Percentiles rank a stretch among this genome's conserved stretches.
These are phyloP conservation scores for Temnothorax curvispinosus DNA, from an alignment of 1,140 invertebrate genomes.

Conservation along the genomic window DNA sequence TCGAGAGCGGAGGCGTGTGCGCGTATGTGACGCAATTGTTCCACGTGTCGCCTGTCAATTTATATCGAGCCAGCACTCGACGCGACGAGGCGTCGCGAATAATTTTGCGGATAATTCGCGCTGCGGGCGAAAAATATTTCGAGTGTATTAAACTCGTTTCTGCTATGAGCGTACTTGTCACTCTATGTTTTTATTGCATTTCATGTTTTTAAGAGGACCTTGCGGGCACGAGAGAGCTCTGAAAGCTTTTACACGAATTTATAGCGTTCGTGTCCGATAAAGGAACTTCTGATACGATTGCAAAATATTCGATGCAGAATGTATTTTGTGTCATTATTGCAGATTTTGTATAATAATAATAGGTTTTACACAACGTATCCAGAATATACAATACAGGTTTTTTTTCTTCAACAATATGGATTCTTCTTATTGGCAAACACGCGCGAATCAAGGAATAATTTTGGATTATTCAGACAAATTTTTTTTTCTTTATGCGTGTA, in stretches of 20 bases:
- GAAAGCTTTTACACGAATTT: conserved; percentile 20
- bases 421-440: background rate
- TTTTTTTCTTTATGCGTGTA: background rate
- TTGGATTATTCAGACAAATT: background rate
- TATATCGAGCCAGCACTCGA: conserved; percentile 6
- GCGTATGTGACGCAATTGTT: conserved; percentile 53
- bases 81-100: conserved; percentile 23
- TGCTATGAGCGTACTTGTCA: background rate
- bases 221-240: background rate
- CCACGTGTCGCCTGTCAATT: conserved; percentile 49
- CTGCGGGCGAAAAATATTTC: conserved; percentile 32
- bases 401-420: background rate
- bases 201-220: conserved; percentile 26
- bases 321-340: background rate
- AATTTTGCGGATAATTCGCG: conserved; percentile 49
- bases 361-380: background rate
- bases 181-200: conserved; percentile 13
- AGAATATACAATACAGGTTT: background rate
- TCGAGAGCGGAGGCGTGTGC: conserved; percentile 10
- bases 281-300: background rate
- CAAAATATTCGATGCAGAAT: background rate
- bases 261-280: background rate
- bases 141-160: conserved; percentile 40
- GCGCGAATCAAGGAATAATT: background rate
- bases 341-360: background rate